These are phyloP conservation scores for Acronicta leporina DNA, from an alignment of 2,888 invertebrate species.

Conservation along the genomic window DNA sequence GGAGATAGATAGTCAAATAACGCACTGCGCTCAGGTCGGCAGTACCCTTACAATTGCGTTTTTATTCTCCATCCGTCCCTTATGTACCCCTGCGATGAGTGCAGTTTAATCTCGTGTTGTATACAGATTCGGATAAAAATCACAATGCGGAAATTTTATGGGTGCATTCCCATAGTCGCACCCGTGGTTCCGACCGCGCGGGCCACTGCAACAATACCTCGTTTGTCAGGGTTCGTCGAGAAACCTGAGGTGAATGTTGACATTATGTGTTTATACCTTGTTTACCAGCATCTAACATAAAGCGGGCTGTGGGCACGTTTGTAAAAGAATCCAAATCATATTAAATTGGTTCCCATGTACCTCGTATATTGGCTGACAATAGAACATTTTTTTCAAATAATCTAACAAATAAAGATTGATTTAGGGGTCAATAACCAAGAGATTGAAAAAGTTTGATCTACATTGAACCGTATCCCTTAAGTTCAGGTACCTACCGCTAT, in stretches of 20 bases:
- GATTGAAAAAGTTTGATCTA: constrained; percentile 6
- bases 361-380: constrained; percentile 20
- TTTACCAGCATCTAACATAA: constrained; percentile 58
- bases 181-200: constrained; percentile 62
- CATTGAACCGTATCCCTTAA: constrained; percentile 11
- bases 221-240: constrained; percentile 83
- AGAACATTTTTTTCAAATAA: constrained; percentile 4
- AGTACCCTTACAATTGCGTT: constrained; percentile 62
- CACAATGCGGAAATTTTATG: constrained; percentile 81
- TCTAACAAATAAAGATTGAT: background rate
- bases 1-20: constrained; percentile 27
- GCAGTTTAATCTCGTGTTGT: constrained; percentile 62
- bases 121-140: constrained; percentile 74
- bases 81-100: constrained; percentile 71
- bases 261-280: constrained; percentile 62
- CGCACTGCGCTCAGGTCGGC: constrained; percentile 45
- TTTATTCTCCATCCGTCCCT: constrained; percentile 59
- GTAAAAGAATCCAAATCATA: constrained; percentile 47
- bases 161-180: constrained; percentile 77
- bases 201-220: constrained; percentile 77
- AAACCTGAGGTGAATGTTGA: constrained; percentile 70
- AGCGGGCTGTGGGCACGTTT: constrained; percentile 49
- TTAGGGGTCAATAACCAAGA: background rate
- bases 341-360: constrained; percentile 40
- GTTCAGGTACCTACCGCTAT: constrained; percentile 30